Evolutionary conservation across 2,113 vertebrate genomes (phyloP).

Genomic region (Strix uralensis): DNA sequence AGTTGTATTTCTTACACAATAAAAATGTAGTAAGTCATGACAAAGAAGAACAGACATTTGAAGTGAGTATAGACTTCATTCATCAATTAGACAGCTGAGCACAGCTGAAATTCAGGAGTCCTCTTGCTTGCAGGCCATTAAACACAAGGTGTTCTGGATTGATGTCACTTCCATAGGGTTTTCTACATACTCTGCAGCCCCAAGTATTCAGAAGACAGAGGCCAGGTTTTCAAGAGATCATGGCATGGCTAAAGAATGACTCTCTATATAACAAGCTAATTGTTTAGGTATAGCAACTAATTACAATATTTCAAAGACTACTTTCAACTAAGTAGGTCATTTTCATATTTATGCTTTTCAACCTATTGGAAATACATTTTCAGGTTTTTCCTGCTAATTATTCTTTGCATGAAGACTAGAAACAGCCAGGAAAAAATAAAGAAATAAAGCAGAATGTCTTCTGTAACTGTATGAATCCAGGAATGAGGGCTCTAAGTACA

Average conservation of each 20-base stretch:
- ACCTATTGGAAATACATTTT: neutral
- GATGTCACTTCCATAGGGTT: neutral
- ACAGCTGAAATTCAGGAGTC: neutral
- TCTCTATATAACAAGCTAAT: neutral
- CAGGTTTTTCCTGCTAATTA: neutral
- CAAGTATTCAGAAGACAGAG: neutral
- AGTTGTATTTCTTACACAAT: accelerated
- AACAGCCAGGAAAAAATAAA: neutral
- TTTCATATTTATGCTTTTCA: neutral
- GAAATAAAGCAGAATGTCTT: neutral
- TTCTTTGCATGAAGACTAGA: neutral
- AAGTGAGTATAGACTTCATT: neutral
- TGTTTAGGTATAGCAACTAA: neutral
- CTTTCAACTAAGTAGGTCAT: neutral
- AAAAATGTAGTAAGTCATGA: neutral
- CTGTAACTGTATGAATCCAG: neutral
- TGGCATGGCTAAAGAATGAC: neutral
- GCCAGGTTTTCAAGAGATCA: neutral
- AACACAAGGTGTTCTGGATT: neutral
- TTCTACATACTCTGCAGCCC: neutral
- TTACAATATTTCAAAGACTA: neutral
- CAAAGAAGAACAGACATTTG: neutral
- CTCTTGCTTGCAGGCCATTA: neutral
- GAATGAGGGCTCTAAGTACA: neutral
- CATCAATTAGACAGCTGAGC: neutral